Percentiles rank a stretch among this genome's conserved stretches.
phyloP scores from a whole-genome alignment of 2,113 vertebrate genomes.

The Oreotragus oreotragus region DNA sequence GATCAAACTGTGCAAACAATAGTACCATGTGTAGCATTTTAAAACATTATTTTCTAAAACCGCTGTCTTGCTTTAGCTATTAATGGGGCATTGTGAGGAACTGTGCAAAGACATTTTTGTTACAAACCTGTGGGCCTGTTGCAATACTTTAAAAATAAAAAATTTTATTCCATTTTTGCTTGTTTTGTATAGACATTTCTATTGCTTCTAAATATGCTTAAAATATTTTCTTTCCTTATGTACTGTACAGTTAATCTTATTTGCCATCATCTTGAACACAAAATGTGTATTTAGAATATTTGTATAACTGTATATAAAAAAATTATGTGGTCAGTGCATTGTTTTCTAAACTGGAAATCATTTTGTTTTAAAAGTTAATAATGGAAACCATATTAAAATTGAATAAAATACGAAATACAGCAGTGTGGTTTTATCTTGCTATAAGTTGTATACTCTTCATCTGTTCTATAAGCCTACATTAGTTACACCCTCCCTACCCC shows the following conservation, averaged over 20 bases:
- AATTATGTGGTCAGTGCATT: constrained; percentile 89
- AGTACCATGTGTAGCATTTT: constrained; percentile 87
- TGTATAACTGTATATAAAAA: constrained; percentile 94
- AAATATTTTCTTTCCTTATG: constrained; percentile 84
- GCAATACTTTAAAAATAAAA: constrained; percentile 96
- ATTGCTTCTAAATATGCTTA: constrained; percentile 91
- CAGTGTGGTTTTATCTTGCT: constrained; percentile 53
- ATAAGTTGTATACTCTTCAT: neutral
- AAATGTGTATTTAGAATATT: constrained; percentile 91
- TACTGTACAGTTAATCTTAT: constrained; percentile 87
- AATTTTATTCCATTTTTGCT: constrained; percentile 91
- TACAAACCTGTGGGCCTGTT: constrained; percentile 95
- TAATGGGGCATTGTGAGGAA: constrained; percentile 86
- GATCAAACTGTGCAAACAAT: constrained; percentile 85
- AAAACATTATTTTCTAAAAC: constrained; percentile 85
- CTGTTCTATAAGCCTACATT: neutral
- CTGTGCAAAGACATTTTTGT: constrained; percentile 88
- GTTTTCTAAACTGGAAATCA: constrained; percentile 94
- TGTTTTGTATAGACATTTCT: constrained; percentile 92
- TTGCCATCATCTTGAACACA: constrained; percentile 85
- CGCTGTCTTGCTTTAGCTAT: constrained; percentile 87
- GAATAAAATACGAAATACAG: constrained; percentile 83
- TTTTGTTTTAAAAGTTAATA: constrained; percentile 89
- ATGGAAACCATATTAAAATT: constrained; percentile 88
- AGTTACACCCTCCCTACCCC: neutral